Conservation (phyloP, 2,113 vertebrate species). For the Orycteropus afer region DNA sequence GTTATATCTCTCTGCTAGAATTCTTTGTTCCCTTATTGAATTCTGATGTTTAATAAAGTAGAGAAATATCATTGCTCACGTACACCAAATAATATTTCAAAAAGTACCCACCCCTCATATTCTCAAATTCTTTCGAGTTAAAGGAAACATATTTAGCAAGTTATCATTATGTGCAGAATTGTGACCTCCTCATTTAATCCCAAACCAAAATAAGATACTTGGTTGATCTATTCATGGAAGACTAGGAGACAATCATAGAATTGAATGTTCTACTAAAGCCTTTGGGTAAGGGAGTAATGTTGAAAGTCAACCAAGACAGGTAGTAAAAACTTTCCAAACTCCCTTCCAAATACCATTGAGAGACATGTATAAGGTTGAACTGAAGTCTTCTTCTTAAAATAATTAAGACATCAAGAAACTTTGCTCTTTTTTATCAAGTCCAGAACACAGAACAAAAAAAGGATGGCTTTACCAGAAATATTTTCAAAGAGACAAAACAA, state of each 20-base stretch:
- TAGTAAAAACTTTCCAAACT: slow-evolving; percentile 67
- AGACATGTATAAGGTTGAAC: slow-evolving; percentile 59
- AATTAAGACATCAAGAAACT: slow-evolving; percentile 55
- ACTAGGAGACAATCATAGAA: neutral
- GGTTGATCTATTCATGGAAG: neutral
- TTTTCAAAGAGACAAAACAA: neutral
- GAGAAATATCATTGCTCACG: neutral
- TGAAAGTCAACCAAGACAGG: slow-evolving; percentile 12
- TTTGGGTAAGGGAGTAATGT: neutral
- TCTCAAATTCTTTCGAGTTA: slow-evolving; percentile 18
- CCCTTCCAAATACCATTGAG: slow-evolving; percentile 38
- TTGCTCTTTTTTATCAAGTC: slow-evolving; percentile 50
- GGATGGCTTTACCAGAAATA: neutral
- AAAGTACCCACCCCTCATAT: neutral
- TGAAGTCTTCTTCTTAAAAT: slow-evolving; percentile 58
- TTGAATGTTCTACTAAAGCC: slow-evolving; percentile 59
- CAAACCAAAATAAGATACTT: neutral
- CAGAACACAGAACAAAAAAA: slow-evolving; percentile 17
- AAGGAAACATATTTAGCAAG: slow-evolving; percentile 28
- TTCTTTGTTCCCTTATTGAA: slow-evolving; percentile 6
- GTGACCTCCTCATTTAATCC: slow-evolving; percentile 43
- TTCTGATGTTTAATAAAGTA: slow-evolving; percentile 38
- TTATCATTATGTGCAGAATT: neutral
- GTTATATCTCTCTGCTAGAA: neutral
- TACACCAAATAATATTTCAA: neutral